Base-by-base conservation (phyloP, 2,797 vertebrate species). In the Periophthalmus magnuspinnatus region DNA sequence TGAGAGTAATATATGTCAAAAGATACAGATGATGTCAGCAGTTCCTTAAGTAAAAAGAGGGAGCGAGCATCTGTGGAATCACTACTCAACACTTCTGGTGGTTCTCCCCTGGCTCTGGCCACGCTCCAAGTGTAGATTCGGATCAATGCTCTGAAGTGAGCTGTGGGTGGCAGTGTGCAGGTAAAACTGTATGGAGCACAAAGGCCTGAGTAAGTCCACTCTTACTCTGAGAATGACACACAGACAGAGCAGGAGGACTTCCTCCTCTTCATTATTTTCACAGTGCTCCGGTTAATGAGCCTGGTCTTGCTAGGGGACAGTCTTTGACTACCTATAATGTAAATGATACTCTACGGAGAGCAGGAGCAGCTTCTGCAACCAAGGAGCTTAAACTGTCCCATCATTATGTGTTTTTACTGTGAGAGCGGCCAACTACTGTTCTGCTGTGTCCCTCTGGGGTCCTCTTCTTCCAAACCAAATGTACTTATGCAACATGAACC, bases 351-450 rank as follows among this genome's bases (percentile, higher is more conserved):
- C 60, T 67, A 70, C 69, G 76, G 72, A 71, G 36, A 70, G 79
- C 68, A 64, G 68, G 81, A 81, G 81, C 80, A 72, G 70, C 66
- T 82, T 88, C 78, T 76, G 65, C 74, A 77, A 80, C 82, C 61
- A 17, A 69, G 71, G 70, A 68, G 76, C 45, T 77, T 81, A 82
- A 89, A 88, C 83, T 68, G 75, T 48, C 75, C 76, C 83, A 90
- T 91, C 85, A 82, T 84, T 86, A 77, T 77, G 67, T 86, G 86
- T 91, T 89, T 83, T 78, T 78, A 55, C 76, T 50, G 76, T 76
- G 45, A 70, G 70, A 47, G n/a, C 61, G 78, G 52, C 77, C 73
- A 28, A 65, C 55, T 71, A 28, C 70, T 71, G 38, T 59, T 75
- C 58, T 64, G 70, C 65, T 32, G 60, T 58, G 61, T 81, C 70